A percentile compares a stretch with the other conserved stretches of the same genome.
These are phyloP conservation scores for Melipona quadrifasciata DNA, from an alignment of 1,140 invertebrate genomes.

Conservation along the genomic window DNA sequence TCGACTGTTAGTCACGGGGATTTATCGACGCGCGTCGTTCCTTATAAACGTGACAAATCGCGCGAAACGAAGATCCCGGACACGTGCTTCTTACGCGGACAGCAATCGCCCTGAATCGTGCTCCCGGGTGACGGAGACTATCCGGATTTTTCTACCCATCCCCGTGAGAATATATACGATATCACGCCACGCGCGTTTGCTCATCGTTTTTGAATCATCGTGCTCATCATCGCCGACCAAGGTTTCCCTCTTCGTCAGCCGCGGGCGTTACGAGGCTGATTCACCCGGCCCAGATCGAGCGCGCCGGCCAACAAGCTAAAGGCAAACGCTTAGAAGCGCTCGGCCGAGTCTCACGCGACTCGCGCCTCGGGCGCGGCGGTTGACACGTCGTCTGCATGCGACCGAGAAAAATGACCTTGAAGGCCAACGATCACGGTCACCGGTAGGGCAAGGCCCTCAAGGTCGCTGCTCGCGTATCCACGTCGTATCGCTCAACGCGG, in stretches of 20 bases:
- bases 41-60: constrained; percentile 12
- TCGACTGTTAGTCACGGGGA: neutral
- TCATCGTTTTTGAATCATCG: constrained; percentile 53
- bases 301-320: too few species aligned
- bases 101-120: neutral
- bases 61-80: neutral
- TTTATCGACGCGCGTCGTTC: neutral
- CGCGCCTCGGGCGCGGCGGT: neutral
- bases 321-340: neutral
- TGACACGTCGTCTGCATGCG: constrained; percentile 7
- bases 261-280: constrained; percentile 35
- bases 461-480: neutral
- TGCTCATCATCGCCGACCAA: constrained; percentile 1
- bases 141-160: neutral
- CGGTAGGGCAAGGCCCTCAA: constrained; percentile 47
- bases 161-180: constrained; percentile 38
- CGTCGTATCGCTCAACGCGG: too few species aligned
- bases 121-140: constrained; percentile 22
- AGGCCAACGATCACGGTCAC: constrained; percentile 30
- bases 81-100: neutral
- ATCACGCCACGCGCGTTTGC: constrained; percentile 24
- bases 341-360: neutral
- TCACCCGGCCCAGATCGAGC: constrained; percentile 19
- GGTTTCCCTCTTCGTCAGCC: constrained; percentile 23
- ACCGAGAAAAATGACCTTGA: constrained; percentile 20